Conservation (phyloP, 2,797 vertebrate genomes). For the Xerus rutilus region DNA sequence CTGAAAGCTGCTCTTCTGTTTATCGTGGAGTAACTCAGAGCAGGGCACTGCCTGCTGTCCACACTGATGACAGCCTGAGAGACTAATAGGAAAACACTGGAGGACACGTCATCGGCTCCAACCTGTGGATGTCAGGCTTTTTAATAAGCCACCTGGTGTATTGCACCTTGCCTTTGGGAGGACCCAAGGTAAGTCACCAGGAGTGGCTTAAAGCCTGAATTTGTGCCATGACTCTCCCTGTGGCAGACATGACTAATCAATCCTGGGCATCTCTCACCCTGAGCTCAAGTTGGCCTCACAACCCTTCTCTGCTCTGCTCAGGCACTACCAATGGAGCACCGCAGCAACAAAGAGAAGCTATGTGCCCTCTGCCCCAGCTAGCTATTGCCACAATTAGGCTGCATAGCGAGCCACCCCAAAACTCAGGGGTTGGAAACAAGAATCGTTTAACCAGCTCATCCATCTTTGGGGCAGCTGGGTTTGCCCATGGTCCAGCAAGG, state of each 20-base stretch:
- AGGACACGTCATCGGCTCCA: background rate
- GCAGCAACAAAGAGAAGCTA: background rate
- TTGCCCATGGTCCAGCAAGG: background rate
- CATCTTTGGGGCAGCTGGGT: background rate
- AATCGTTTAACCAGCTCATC: background rate
- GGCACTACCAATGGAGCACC: background rate
- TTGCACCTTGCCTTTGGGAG: background rate
- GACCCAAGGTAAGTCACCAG: background rate
- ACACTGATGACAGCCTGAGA: background rate
- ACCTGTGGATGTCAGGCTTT: background rate
- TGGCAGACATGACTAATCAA: slow-evolving; percentile 13
- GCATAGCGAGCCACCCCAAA: background rate
- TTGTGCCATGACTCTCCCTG: background rate
- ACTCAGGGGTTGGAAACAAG: background rate
- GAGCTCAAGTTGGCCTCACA: background rate
- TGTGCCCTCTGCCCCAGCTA: background rate
- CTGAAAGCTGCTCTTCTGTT: too few relatives aligned
- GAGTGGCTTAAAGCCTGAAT: background rate
- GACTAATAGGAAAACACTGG: background rate
- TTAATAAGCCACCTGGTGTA: background rate
- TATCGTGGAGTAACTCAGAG: too few relatives aligned
- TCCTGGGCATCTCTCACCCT: background rate
- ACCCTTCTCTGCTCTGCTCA: background rate
- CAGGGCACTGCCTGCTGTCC: too few relatives aligned
- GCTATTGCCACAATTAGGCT: background rate